Percentiles rank a stretch among this genome's conserved stretches.
phyloP scores from a whole-genome alignment of 2,797 vertebrate genomes.

The Florisuga fusca region DNA sequence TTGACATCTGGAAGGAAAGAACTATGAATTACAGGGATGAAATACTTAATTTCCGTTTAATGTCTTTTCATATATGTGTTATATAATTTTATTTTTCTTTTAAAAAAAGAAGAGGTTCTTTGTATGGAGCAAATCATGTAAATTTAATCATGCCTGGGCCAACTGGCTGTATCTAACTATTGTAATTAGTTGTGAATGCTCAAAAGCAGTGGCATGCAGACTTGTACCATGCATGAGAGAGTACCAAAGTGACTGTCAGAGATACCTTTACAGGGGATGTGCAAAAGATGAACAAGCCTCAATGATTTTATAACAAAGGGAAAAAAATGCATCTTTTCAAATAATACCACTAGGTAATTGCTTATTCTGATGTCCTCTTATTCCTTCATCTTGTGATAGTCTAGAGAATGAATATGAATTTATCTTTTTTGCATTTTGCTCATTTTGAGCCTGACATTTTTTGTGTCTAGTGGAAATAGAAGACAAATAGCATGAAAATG shows the following conservation, averaged over 20 bases:
- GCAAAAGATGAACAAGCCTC: not conserved
- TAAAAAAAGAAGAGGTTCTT: not conserved
- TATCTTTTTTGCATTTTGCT: not conserved
- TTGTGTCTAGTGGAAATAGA: not conserved
- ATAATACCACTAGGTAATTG: accelerated
- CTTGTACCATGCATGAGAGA: not conserved
- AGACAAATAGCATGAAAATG: not conserved
- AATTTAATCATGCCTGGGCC: not conserved
- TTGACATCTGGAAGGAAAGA: not conserved
- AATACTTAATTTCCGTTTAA: not conserved
- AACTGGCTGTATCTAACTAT: not conserved
- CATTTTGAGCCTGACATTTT: not conserved
- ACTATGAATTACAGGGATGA: not conserved
- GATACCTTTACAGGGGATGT: too few species aligned
- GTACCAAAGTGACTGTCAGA: not conserved
- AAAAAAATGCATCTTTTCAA: accelerated
- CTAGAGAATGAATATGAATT: not conserved
- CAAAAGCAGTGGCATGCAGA: not conserved
- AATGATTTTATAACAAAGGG: not conserved
- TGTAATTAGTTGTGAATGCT: not conserved
- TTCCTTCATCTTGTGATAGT: not conserved
- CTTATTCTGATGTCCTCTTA: not conserved
- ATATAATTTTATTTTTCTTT: too few species aligned
- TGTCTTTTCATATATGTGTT: not conserved
- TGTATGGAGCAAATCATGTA: not conserved